phyloP scores from a whole-genome alignment of 2,888 invertebrate genomes.

The Synanthedon formicaeformis region DNA sequence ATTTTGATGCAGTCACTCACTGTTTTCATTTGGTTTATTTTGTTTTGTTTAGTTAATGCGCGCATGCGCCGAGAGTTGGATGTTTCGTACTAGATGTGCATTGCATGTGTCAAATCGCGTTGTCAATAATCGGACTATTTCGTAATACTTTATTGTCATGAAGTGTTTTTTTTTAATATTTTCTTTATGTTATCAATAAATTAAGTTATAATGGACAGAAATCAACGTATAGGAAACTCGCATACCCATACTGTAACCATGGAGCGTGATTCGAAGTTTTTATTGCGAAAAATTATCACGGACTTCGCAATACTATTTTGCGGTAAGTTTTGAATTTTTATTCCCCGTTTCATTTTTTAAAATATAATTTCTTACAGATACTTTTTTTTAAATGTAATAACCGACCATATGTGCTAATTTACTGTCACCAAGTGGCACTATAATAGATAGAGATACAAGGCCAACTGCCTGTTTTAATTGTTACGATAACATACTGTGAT shows the following conservation, averaged over 20 bases:
- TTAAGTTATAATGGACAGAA: conserved; percentile 47
- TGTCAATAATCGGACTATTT: conserved; percentile 33
- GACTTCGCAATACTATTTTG: conserved; percentile 76
- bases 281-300: conserved; percentile 74
- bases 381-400: too few species aligned
- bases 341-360: not conserved
- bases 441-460: too few species aligned
- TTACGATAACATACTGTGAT: too few species aligned
- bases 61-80: conserved; percentile 54
- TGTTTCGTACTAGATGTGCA: conserved; percentile 19
- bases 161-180: conserved; percentile 13
- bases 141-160: conserved; percentile 27
- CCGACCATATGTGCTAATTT: too few species aligned
- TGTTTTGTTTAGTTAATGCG: conserved; percentile 35
- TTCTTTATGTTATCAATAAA: conserved; percentile 11
- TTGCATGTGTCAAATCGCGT: conserved; percentile 15
- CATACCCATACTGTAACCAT: conserved; percentile 52
- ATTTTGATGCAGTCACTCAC: too few species aligned
- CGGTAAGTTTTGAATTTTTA: conserved; percentile 66
- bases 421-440: too few species aligned
- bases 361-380: not conserved
- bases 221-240: conserved; percentile 48
- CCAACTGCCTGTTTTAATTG: too few species aligned
- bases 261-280: conserved; percentile 68
- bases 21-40: too few species aligned